Percentiles rank a stretch among this genome's conserved stretches.
These are phyloP conservation scores for Melanotaenia duboulayi DNA, from an alignment of 2,113 vertebrate genomes.

Conservation along the genomic window DNA sequence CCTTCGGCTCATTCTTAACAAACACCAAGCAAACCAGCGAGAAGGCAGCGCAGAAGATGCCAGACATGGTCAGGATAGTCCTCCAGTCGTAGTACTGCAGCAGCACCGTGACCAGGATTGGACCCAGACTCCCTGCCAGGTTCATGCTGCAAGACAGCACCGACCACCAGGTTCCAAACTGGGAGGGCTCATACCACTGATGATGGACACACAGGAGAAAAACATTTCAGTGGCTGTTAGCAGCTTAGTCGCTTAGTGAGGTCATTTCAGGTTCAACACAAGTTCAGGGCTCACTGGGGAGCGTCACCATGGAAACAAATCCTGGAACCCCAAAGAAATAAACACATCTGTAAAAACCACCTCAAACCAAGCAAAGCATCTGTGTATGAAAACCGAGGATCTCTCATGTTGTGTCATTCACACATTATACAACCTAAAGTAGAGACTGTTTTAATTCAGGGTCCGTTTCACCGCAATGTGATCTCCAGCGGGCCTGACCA, in stretches of 20 bases:
- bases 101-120: conserved; percentile 88
- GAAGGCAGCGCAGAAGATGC: conserved; percentile 85
- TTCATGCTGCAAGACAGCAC: conserved; percentile 97
- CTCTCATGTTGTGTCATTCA: no score
- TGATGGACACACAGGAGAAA: conserved; percentile 1
- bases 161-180: conserved; percentile 99
- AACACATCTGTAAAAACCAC: no score
- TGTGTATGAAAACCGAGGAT: no score
- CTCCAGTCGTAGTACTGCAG: conserved; percentile 94
- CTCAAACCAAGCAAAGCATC: no score
- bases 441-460: no score
- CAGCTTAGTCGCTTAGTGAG: not conserved
- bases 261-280: not conserved
- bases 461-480: no score
- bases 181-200: conserved; percentile 98
- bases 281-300: no score
- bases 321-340: no score
- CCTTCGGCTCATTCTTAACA: conserved; percentile 92
- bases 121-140: conserved; percentile 94
- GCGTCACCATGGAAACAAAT: no score
- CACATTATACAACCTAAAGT: no score
- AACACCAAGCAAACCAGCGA: conserved; percentile 88
- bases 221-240: no score
- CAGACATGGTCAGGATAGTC: conserved; percentile 88
- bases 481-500: no score